These are phyloP conservation scores for Ammospiza caudacuta DNA, from an alignment of 2,113 vertebrate species.

Conservation along the genomic window DNA sequence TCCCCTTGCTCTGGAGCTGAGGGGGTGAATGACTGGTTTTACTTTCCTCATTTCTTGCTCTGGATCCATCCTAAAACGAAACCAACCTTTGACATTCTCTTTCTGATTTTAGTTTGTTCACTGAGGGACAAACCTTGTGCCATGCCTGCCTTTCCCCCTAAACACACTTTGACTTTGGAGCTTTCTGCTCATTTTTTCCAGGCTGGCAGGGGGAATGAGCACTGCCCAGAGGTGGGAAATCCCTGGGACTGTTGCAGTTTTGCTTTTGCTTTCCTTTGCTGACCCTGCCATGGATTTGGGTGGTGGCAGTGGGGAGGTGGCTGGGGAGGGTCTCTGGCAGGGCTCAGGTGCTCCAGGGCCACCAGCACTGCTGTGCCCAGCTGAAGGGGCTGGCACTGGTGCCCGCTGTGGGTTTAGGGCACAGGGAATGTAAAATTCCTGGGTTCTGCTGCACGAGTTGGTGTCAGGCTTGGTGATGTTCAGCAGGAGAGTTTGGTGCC, in stretches of 20 bases:
- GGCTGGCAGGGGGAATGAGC: not conserved
- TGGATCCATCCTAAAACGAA: not conserved
- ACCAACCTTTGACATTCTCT: not conserved
- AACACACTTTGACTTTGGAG: rapidly evolving
- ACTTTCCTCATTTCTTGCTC: not conserved
- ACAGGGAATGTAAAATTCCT: not conserved
- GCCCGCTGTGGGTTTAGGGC: not conserved
- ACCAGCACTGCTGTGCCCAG: rapidly evolving
- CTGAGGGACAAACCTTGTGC: not conserved
- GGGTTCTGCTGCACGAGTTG: slow-evolving; percentile 19
- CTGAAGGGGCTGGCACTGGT: not conserved
- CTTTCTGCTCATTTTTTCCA: not conserved
- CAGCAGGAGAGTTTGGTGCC: slow-evolving; percentile 31
- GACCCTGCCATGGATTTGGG: not conserved
- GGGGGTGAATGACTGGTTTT: not conserved
- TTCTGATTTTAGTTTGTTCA: not conserved
- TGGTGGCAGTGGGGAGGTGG: not conserved
- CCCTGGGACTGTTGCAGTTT: not conserved
- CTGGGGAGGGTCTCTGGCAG: not conserved
- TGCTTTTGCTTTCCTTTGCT: not conserved
- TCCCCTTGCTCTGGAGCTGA: not conserved
- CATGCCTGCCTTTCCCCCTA: not conserved
- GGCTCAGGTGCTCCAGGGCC: not conserved
- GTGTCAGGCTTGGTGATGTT: slow-evolving; percentile 22
- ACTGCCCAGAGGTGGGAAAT: not conserved